These are phyloP conservation scores for Capreolus pygargus DNA, from an alignment of 2,113 vertebrate species.

Conservation along the genomic window DNA sequence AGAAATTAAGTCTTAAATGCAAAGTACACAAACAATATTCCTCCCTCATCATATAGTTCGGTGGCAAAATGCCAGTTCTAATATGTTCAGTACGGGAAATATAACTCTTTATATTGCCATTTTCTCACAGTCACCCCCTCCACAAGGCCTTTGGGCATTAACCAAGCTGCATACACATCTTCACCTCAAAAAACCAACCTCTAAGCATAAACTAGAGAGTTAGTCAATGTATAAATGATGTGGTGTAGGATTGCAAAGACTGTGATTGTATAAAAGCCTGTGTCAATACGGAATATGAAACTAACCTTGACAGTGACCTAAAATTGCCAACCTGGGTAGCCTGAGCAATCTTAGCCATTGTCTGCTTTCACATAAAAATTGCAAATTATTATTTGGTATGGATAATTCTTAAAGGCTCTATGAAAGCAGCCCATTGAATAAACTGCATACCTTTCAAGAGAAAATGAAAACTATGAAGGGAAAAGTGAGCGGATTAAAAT, in stretches of 20 bases:
- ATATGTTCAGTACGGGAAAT: background rate
- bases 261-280: background rate
- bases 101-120: background rate
- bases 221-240: background rate
- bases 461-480: background rate
- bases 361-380: background rate
- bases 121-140: background rate
- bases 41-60: background rate
- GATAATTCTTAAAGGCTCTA: background rate
- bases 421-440: background rate
- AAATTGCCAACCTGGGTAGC: background rate
- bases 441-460: background rate
- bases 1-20: slow-evolving; percentile 30
- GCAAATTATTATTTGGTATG: background rate
- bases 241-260: background rate
- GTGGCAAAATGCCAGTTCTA: background rate
- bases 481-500: background rate
- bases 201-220: background rate
- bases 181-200: slow-evolving; percentile 26
- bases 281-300: background rate
- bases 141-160: background rate
- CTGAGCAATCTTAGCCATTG: background rate
- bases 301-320: background rate
- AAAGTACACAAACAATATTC: slow-evolving; percentile 13
- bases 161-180: background rate